phyloP scores from a whole-genome alignment of 1,140 invertebrate genomes.

The Melanaphis sacchari region DNA sequence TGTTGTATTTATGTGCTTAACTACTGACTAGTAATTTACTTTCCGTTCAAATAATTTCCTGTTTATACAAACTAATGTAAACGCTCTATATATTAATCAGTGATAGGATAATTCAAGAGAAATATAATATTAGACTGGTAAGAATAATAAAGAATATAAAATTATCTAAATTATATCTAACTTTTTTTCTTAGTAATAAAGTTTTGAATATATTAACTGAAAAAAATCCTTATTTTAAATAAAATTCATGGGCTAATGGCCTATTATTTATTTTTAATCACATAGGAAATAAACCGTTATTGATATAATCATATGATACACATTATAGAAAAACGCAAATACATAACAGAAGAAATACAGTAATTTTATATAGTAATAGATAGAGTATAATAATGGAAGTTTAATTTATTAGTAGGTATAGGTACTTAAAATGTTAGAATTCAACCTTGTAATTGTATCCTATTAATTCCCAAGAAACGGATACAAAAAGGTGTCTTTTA shows the following conservation, averaged over 20 bases:
- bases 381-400: too few species aligned
- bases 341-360: too few species aligned
- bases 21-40: not conserved
- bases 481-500: too few species aligned
- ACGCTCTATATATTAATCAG: not conserved
- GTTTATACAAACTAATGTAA: not conserved
- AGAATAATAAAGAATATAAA: not conserved
- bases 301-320: too few species aligned
- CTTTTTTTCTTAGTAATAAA: not conserved
- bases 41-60: conserved; percentile 9
- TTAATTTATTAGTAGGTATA: too few species aligned
- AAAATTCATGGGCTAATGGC: not conserved
- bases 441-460: too few species aligned
- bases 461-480: too few species aligned
- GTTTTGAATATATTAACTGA: not conserved
- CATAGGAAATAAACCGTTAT: too few species aligned
- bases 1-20: not conserved
- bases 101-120: not conserved
- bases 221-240: not conserved
- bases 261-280: not conserved
- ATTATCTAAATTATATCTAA: not conserved
- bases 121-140: not conserved
- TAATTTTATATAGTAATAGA: too few species aligned
- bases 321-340: too few species aligned
- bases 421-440: too few species aligned